Conservation (phyloP, 2,888 invertebrate genomes). For the Deroplatys truncata region DNA sequence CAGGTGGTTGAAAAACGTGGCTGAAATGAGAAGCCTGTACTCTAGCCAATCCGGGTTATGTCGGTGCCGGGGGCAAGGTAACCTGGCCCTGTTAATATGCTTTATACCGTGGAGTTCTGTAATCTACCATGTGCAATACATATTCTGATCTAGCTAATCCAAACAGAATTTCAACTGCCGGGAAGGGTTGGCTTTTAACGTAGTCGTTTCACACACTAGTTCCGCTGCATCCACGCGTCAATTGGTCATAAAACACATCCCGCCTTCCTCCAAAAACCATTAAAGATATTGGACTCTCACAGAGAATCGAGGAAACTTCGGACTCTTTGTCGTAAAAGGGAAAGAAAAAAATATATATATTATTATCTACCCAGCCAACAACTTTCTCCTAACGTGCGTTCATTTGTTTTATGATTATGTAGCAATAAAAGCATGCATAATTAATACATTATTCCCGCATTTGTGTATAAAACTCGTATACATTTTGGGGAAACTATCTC, state of each 20-base stretch:
- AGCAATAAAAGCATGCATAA: neutral
- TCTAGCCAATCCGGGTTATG: neutral
- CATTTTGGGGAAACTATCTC: too few species aligned
- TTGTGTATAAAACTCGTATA: neutral
- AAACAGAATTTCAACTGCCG: neutral
- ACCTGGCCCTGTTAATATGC: neutral
- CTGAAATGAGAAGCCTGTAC: neutral
- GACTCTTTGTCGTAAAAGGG: neutral
- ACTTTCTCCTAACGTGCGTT: neutral
- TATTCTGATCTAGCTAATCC: neutral
- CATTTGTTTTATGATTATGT: neutral
- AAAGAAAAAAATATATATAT: neutral
- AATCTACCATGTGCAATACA: neutral
- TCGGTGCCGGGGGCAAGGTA: neutral
- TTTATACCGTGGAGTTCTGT: neutral
- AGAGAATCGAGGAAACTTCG: neutral
- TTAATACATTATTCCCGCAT: neutral
- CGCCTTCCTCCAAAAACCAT: neutral
- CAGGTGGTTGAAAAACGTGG: neutral
- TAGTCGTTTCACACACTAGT: neutral
- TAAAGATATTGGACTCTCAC: neutral
- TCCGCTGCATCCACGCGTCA: neutral
- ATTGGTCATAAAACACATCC: neutral
- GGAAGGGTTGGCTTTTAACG: neutral
- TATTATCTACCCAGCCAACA: neutral